These are phyloP conservation scores for Epistrophe eligans DNA, from an alignment of 2,888 invertebrate genomes.

Conservation along the genomic window DNA sequence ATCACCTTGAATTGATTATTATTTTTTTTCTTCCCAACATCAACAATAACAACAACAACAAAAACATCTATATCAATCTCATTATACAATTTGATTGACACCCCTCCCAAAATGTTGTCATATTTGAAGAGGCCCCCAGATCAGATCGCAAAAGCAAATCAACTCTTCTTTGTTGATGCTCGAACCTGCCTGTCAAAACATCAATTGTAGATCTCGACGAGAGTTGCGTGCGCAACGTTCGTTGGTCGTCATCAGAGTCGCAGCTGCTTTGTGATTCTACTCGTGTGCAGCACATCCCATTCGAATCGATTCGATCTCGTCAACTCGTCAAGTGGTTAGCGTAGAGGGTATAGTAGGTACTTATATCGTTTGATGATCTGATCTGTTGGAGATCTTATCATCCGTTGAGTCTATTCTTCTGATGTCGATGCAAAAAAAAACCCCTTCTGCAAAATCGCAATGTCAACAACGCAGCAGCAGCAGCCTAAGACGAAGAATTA, in stretches of 20 bases:
- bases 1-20: slow-evolving; percentile 37
- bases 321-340: slow-evolving; percentile 51
- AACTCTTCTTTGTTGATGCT: slow-evolving; percentile 69
- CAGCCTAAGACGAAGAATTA: slow-evolving; percentile 43
- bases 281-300: slow-evolving; percentile 17
- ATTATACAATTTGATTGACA: slow-evolving; percentile 71
- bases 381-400: slow-evolving; percentile 73
- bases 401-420: slow-evolving; percentile 21
- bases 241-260: not conserved
- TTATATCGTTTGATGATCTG: slow-evolving; percentile 72
- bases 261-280: slow-evolving; percentile 30
- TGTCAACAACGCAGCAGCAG: slow-evolving; percentile 65
- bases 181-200: slow-evolving; percentile 74
- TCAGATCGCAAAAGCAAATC: slow-evolving; percentile 48
- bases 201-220: slow-evolving; percentile 61
- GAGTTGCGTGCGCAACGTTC: slow-evolving; percentile 25
- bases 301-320: slow-evolving; percentile 52
- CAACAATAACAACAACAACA: not conserved
- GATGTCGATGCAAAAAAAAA: not conserved
- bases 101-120: slow-evolving; percentile 66
- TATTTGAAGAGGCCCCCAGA: slow-evolving; percentile 62
- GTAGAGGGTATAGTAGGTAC: slow-evolving; percentile 48
- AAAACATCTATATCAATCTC: slow-evolving; percentile 58
- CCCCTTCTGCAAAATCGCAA: slow-evolving; percentile 68
- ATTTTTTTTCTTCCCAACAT: not conserved